Base-by-base conservation (phyloP, 2,113 vertebrate genomes). In the Prunella himalayana region DNA sequence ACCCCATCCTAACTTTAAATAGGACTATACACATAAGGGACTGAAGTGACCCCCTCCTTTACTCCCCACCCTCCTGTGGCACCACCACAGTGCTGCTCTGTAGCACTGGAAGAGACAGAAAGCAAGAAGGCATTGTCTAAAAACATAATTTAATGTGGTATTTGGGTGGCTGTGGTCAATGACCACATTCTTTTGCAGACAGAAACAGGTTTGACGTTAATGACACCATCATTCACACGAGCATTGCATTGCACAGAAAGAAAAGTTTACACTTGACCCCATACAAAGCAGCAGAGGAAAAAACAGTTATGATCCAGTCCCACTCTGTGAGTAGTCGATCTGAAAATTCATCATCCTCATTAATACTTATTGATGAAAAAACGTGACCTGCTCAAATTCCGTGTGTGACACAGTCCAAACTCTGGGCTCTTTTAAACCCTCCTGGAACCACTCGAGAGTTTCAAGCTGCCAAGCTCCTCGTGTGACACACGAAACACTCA, bases 121-220 rank as follows among this genome's bases (percentile, higher is more conserved):
- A 88, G 59, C 73, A 80, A 85, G 95, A 98, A 96, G 71, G 47
- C 57, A 23, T 92, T 75, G 92, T 98, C 97, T 97, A 98, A 97
- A 98, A 98, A 98, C 97, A 98, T 98, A 94, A 98, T 98, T 98
- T 98, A 98, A 98, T 98, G 95, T 96, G 84, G 9, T 88, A 91
- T 96, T 96, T 78, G 89, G 88, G 87, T 87, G 96, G 90, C 44
- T n/a, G 47, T 70, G 77, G 91, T 93, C 95, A 91, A 35, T 3
- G 8, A 90, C 83, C n/a, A 39, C 92, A 80, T 90, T 95, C 80
- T 72, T 97, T 95, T 56, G 95, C 94, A 90, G 94, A 96, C 90
- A 92, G 78, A 86, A 94, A 94, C 87, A 95, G 86, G 90, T 92
- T 90, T 88, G 82, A 94, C 41, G 51, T 96, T 96, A 89, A 86